Conservation (phyloP, 2,888 invertebrate genomes). For the Idaea dimidiata region DNA sequence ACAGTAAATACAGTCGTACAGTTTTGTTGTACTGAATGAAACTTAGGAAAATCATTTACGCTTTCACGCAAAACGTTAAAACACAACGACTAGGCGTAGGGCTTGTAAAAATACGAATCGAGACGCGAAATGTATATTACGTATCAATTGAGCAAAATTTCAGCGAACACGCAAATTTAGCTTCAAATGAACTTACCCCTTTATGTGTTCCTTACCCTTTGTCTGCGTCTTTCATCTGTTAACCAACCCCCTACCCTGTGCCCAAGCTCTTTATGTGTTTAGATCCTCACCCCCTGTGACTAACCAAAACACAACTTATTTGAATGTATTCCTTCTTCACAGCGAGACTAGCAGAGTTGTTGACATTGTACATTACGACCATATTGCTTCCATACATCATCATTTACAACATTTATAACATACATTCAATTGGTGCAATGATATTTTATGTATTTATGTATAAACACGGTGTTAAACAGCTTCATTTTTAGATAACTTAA, state of each 20-base stretch:
- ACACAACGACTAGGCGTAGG: constrained; percentile 74
- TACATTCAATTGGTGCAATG: constrained; percentile 74
- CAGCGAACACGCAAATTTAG: constrained; percentile 80
- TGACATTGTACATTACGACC: constrained; percentile 76
- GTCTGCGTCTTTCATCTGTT: constrained; percentile 91
- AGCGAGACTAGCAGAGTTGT: constrained; percentile 63
- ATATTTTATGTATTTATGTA: constrained; percentile 31
- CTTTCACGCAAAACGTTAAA: constrained; percentile 79
- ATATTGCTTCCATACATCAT: constrained; percentile 70
- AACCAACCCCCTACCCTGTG: constrained; percentile 79
- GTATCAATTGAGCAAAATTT: constrained; percentile 73
- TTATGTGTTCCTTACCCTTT: constrained; percentile 85
- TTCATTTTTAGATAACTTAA: too few relatives aligned
- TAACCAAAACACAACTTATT: constrained; percentile 75
- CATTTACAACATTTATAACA: constrained; percentile 46
- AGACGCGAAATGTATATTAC: constrained; percentile 69
- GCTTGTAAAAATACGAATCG: constrained; percentile 69
- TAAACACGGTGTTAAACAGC: constrained; percentile 6
- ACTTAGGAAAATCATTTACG: constrained; percentile 81
- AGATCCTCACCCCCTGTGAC: constrained; percentile 78
- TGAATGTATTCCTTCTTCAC: constrained; percentile 75
- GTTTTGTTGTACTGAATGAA: constrained; percentile 71
- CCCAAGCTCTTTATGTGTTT: constrained; percentile 80
- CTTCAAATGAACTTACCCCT: constrained; percentile 81
- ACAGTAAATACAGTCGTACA: constrained; percentile 66